phyloP scores from a whole-genome alignment of 2,797 vertebrate genomes.

The Cyprinella venusta region DNA sequence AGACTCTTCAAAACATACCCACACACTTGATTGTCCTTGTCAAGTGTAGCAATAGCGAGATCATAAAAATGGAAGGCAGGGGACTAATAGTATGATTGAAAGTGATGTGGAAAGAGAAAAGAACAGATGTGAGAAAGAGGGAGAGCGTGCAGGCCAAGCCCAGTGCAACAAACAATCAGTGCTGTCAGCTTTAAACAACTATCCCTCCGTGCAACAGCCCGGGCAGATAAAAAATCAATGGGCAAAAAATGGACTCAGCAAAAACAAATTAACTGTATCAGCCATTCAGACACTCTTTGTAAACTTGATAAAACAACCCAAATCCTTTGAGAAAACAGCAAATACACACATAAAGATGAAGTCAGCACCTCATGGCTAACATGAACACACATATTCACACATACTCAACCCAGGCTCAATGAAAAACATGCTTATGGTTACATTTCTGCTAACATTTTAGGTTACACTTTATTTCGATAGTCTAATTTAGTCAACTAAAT shows the following conservation, averaged over 20 bases:
- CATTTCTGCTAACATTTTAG: neutral
- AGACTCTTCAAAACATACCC: neutral
- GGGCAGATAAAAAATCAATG: conserved; percentile 83
- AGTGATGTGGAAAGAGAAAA: conserved; percentile 6
- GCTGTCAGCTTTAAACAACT: conserved; percentile 73
- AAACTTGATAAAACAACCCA: conserved; percentile 60
- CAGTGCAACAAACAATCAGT: conserved; percentile 68
- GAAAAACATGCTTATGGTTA: neutral
- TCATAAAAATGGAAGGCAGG: conserved; percentile 2
- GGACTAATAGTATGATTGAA: conserved; percentile 12
- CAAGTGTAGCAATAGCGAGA: neutral
- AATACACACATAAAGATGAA: conserved; percentile 32
- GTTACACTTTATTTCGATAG: too few relatives aligned
- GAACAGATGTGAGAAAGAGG: neutral
- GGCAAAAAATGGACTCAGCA: conserved; percentile 74
- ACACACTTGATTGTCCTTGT: neutral
- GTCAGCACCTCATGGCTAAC: conserved; percentile 35
- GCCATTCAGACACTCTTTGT: conserved; percentile 64
- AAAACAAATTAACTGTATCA: conserved; percentile 79
- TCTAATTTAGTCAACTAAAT: too few relatives aligned
- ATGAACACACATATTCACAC: conserved; percentile 2
- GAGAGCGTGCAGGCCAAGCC: neutral
- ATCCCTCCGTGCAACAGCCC: conserved; percentile 65
- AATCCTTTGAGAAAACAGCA: conserved; percentile 55
- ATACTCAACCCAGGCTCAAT: neutral